Evolutionary conservation across 2,888 invertebrate genomes (phyloP).

Genomic region (Tetropium fuscum): DNA sequence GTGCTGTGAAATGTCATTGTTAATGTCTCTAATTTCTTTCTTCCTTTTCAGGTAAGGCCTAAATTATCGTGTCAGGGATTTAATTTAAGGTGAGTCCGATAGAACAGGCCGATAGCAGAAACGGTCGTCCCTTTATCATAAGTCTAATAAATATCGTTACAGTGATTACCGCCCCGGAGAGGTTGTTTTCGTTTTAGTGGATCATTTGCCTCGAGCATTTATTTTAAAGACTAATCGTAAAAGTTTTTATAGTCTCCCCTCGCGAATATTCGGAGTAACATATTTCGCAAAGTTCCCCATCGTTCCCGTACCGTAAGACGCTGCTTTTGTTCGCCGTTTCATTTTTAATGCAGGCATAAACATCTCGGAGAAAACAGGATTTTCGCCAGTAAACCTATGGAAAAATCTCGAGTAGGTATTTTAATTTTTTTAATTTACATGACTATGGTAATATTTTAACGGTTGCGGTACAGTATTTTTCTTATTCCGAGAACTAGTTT

Average conservation of each 20-base stretch:
- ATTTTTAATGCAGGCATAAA: constrained; percentile 1
- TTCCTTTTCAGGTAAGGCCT: constrained; percentile 3
- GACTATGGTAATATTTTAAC: no score
- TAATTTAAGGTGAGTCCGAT: not conserved
- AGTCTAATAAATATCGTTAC: constrained; percentile 11
- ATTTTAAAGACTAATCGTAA: constrained; percentile 22
- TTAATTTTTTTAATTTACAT: no score
- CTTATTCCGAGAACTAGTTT: no score
- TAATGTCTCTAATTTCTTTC: not conserved
- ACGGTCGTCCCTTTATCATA: not conserved
- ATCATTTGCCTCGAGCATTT: constrained; percentile 15
- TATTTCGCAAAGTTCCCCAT: constrained; percentile 12
- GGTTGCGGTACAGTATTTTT: no score
- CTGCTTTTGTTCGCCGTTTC: not conserved
- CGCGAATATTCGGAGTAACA: constrained; percentile 7
- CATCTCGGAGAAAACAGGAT: not conserved
- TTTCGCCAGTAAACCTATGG: not conserved
- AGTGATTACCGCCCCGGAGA: not conserved
- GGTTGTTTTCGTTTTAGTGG: constrained; percentile 20
- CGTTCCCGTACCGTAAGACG: not conserved
- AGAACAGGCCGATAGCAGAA: not conserved
- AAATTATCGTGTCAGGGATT: not conserved
- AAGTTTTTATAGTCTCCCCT: constrained; percentile 15
- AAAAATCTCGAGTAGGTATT: no score
- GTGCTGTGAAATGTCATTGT: not conserved